Percentiles rank a stretch among this genome's conserved stretches.
Conservation (phyloP, 30 jellyfish, hydroid and myxozoan species). For the Chrysaora quinquecirrha region DNA sequence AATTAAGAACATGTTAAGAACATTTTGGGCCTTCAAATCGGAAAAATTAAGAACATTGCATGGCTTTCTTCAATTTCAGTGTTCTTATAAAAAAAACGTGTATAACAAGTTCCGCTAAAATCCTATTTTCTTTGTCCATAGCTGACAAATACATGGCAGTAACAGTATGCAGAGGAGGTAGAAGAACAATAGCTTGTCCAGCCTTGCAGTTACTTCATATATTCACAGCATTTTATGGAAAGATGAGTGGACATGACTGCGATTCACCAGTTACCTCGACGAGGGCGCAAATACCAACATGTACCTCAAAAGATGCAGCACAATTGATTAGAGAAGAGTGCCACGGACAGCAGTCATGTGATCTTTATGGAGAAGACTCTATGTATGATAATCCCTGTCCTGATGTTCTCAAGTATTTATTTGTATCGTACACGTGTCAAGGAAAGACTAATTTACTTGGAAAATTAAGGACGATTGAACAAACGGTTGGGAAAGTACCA, state of each 20-base stretch:
- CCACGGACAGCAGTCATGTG: slow-evolving; percentile 99
- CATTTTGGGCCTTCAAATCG: too few relatives aligned
- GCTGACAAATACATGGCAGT: slow-evolving; percentile 72
- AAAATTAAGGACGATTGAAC: slow-evolving; percentile 61
- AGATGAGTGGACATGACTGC: slow-evolving; percentile 98
- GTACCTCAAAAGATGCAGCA: slow-evolving; percentile 89
- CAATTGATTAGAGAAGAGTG: slow-evolving; percentile 80
- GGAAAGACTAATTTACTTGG: slow-evolving; percentile 83
- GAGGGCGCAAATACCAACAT: slow-evolving; percentile 92
- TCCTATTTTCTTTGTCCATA: too few relatives aligned
- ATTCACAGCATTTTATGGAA: slow-evolving; percentile 96
- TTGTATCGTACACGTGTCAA: slow-evolving; percentile 94
- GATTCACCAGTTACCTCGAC: slow-evolving; percentile 82
- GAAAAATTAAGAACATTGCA: too few relatives aligned
- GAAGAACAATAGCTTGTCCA: slow-evolving; percentile 93
- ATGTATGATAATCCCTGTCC: slow-evolving; percentile 96
- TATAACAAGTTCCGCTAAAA: too few relatives aligned
- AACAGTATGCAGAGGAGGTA: slow-evolving; percentile 91
- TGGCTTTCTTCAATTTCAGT: too few relatives aligned
- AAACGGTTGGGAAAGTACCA: neutral
- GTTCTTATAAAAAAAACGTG: too few relatives aligned
- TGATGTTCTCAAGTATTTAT: slow-evolving; percentile 80
- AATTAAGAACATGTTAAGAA: too few relatives aligned
- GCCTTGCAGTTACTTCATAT: slow-evolving; percentile 73
- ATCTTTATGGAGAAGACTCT: slow-evolving; percentile 91